These are phyloP conservation scores for Nomada flava DNA, from an alignment of 2,888 invertebrate genomes.

Conservation along the genomic window DNA sequence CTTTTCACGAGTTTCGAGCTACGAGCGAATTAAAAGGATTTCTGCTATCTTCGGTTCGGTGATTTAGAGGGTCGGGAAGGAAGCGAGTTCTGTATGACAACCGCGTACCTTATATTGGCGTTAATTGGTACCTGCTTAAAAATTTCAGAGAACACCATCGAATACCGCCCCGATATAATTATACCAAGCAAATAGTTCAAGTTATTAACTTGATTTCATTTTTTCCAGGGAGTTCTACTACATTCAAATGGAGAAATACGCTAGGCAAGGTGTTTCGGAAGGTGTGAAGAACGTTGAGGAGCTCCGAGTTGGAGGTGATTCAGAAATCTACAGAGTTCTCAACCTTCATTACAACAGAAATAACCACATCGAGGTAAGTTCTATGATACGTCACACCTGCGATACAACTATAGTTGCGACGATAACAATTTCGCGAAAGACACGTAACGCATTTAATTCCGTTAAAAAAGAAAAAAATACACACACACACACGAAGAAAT, in stretches of 20 bases:
- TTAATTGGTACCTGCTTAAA: too few species aligned
- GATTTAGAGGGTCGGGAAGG: background rate
- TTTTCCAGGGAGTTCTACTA: slow-evolving; percentile 99
- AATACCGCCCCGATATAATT: too few species aligned
- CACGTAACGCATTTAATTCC: background rate
- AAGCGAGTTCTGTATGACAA: background rate
- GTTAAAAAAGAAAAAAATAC: background rate
- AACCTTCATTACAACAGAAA: slow-evolving; percentile 99
- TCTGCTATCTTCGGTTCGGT: background rate
- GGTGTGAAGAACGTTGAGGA: slow-evolving; percentile 97
- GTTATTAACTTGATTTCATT: background rate
- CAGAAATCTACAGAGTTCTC: slow-evolving; percentile 98
- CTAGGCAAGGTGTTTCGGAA: slow-evolving; percentile 98
- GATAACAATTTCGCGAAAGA: background rate
- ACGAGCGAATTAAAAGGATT: background rate
- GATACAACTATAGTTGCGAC: too few species aligned
- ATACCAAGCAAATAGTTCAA: background rate
- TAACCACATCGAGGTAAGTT: slow-evolving; percentile 94
- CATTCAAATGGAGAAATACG: slow-evolving; percentile 99
- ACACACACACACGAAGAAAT: background rate
- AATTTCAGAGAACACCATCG: too few species aligned
- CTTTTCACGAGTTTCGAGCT: background rate
- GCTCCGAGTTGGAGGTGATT: slow-evolving; percentile 96
- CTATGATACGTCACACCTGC: background rate
- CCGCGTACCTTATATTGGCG: too few species aligned